Percentiles rank a stretch among this genome's conserved stretches.
Evolutionary conservation across 1,140 invertebrate species (phyloP).

Genomic region (Artemia franciscana): DNA sequence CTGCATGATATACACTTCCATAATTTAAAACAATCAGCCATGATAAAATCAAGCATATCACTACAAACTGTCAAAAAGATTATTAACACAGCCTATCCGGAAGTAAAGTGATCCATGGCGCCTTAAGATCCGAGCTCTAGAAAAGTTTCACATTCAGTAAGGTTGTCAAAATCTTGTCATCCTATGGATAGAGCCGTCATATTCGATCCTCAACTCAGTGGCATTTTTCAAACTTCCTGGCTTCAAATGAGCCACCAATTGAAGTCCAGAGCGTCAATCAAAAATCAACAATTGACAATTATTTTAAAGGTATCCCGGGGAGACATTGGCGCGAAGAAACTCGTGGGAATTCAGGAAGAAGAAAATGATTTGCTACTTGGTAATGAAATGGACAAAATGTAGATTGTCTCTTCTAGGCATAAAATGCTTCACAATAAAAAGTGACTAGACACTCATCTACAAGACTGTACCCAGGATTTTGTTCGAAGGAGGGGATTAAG

Average conservation of each 20-base stretch:
- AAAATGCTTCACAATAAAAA: too few species aligned
- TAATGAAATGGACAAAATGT: too few species aligned
- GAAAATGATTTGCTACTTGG: too few species aligned
- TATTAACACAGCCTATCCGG: neutral
- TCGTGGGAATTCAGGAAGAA: neutral
- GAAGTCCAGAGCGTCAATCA: neutral
- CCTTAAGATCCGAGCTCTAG: neutral
- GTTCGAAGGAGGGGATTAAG: too few species aligned
- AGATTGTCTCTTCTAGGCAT: too few species aligned
- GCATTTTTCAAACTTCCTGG: neutral
- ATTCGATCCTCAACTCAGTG: neutral
- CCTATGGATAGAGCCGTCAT: neutral
- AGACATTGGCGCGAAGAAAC: neutral
- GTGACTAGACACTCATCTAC: too few species aligned
- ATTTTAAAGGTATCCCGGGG: neutral
- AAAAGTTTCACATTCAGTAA: neutral
- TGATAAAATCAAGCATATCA: too few species aligned
- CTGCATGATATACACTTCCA: too few species aligned
- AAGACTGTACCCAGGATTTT: too few species aligned
- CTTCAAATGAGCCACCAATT: neutral
- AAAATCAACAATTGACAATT: neutral
- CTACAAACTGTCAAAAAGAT: neutral
- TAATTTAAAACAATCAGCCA: too few species aligned
- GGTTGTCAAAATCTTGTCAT: neutral
- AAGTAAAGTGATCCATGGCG: neutral